phyloP scores from a whole-genome alignment of 2,888 invertebrate genomes.

The Leptinotarsa peninsularis region DNA sequence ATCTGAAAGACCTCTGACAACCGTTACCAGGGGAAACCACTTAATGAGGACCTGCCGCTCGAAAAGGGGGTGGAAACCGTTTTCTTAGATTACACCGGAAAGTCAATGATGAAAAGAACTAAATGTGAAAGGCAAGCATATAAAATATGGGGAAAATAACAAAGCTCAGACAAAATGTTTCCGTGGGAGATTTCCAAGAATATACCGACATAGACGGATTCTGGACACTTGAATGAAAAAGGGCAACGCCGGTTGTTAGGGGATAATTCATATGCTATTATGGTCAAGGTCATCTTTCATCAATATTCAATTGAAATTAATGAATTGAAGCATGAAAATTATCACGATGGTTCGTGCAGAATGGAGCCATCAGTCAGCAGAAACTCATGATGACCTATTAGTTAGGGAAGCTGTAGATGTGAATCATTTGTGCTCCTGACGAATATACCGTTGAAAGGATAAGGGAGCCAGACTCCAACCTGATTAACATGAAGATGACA shows the following conservation, averaged over 20 bases:
- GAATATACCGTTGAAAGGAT: too few relatives aligned
- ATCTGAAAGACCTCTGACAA: constrained; percentile 62
- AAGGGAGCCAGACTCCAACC: too few relatives aligned
- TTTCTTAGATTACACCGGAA: constrained; percentile 59
- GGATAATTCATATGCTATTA: too few relatives aligned
- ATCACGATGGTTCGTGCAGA: too few relatives aligned
- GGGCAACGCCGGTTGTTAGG: too few relatives aligned
- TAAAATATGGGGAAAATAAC: constrained; percentile 45
- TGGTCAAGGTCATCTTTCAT: not conserved
- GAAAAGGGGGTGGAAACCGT: constrained; percentile 53
- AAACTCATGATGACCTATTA: too few relatives aligned
- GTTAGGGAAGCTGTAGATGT: too few relatives aligned
- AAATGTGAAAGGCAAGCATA: constrained; percentile 47
- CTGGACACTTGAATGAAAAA: not conserved
- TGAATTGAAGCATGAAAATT: too few relatives aligned
- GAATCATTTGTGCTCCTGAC: too few relatives aligned
- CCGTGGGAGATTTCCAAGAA: constrained; percentile 31
- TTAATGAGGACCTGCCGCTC: constrained; percentile 61
- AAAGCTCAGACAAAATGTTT: constrained; percentile 38
- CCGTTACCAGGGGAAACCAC: constrained; percentile 65
- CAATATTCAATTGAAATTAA: too few relatives aligned
- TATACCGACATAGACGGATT: constrained; percentile 4
- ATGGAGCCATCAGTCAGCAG: too few relatives aligned
- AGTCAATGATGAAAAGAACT: constrained; percentile 60
- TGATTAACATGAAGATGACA: too few relatives aligned